phyloP scores from a whole-genome alignment of 1,140 invertebrate genomes.

The Aphaenogaster floridana region DNA sequence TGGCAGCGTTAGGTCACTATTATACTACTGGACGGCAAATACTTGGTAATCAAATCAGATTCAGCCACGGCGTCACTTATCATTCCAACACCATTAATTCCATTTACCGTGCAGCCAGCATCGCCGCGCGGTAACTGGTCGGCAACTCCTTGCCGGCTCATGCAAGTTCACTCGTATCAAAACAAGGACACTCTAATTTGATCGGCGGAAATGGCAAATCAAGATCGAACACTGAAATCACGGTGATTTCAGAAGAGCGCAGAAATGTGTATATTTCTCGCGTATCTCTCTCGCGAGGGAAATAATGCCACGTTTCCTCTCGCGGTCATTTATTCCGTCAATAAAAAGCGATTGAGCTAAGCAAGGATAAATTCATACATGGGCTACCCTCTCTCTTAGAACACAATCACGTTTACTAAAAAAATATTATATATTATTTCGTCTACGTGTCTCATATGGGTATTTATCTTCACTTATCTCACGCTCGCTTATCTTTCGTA shows the following conservation, averaged over 20 bases:
- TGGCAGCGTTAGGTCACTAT: conserved; percentile 54
- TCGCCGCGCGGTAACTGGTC: conserved; percentile 66
- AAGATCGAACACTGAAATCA: conserved; percentile 65
- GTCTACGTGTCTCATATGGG: background rate
- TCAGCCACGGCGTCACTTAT: conserved; percentile 80
- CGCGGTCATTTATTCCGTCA: background rate
- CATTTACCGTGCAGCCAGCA: conserved; percentile 80
- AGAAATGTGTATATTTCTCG: conserved; percentile 11
- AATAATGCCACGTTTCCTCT: conserved; percentile 49
- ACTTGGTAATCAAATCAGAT: conserved; percentile 85
- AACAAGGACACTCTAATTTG: conserved; percentile 63
- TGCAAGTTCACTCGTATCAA: conserved; percentile 66
- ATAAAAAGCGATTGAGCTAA: conserved; percentile 29
- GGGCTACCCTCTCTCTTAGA: background rate
- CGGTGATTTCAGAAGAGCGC: conserved; percentile 14
- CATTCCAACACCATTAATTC: conserved; percentile 82
- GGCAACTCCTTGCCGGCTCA: conserved; percentile 68
- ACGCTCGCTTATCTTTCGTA: background rate
- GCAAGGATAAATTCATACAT: background rate
- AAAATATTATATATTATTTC: background rate
- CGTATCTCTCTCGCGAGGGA: background rate
- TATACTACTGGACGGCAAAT: conserved; percentile 67
- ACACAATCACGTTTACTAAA: background rate
- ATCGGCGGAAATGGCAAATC: conserved; percentile 50
- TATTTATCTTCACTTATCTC: background rate